Evolutionary conservation across 2,113 vertebrate species (phyloP).

Genomic region (Otus sunia): DNA sequence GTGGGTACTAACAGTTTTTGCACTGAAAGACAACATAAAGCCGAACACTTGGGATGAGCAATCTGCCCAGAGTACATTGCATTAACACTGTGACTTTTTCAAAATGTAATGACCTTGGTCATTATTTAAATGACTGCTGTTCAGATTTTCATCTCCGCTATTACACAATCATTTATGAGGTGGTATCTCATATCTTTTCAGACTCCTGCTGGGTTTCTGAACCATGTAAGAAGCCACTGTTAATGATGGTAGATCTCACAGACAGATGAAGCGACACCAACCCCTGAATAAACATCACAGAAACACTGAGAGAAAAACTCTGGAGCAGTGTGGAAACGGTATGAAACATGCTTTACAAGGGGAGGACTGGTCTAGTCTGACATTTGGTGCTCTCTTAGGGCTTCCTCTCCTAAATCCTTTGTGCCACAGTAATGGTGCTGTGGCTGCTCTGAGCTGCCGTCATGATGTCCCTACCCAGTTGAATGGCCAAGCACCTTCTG

Average conservation of each 20-base stretch:
- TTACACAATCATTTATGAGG: background rate
- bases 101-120: background rate
- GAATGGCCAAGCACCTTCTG: background rate
- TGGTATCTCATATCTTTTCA: background rate
- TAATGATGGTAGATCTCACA: background rate
- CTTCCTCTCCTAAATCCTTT: background rate
- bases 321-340: background rate
- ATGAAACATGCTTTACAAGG: background rate
- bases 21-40: background rate
- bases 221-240: background rate
- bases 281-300: background rate
- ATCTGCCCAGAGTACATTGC: background rate
- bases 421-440: rapidly evolving
- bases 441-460: rapidly evolving
- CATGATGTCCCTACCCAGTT: background rate
- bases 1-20: background rate
- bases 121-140: background rate
- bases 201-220: background rate
- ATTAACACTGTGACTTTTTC: background rate
- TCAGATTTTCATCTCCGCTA: background rate
- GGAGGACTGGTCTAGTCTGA: background rate
- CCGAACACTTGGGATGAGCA: background rate
- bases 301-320: background rate
- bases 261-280: background rate
- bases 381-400: background rate